These are phyloP conservation scores for Oopsacas minuta DNA, from an alignment of 37 sponge, comb jelly and placozoan species.

Conservation along the genomic window DNA sequence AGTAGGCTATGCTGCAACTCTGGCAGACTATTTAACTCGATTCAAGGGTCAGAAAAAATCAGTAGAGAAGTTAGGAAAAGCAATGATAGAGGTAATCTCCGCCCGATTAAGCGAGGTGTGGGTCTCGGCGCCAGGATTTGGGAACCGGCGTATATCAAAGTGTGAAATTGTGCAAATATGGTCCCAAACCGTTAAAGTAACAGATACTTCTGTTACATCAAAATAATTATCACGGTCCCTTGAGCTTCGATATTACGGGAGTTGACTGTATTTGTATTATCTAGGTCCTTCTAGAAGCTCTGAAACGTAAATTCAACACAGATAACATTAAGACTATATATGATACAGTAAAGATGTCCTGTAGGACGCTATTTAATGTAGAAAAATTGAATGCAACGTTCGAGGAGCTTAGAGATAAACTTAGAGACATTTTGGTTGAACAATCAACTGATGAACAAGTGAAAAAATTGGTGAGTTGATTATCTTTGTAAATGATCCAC, in stretches of 20 bases:
- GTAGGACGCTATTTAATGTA: background rate
- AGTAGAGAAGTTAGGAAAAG: background rate
- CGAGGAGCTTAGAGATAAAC: background rate
- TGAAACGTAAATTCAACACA: background rate
- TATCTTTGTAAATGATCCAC: too few relatives aligned
- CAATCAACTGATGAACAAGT: background rate
- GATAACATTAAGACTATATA: background rate
- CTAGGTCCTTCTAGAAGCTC: background rate
- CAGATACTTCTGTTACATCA: too few relatives aligned
- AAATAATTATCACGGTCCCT: background rate
- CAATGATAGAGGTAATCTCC: background rate
- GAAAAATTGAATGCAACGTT: background rate
- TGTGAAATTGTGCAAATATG: too few relatives aligned
- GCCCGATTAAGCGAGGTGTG: background rate
- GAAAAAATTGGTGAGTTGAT: background rate
- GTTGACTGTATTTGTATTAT: background rate
- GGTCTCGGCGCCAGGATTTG: background rate
- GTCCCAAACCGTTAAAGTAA: too few relatives aligned
- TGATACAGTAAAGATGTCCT: background rate
- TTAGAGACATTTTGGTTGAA: background rate
- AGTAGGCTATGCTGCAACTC: background rate
- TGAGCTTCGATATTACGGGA: background rate
- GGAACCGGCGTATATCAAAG: too few relatives aligned
- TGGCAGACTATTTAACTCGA: slow-evolving; percentile 12
- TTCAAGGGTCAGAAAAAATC: background rate